Percentiles rank a stretch among this genome's conserved stretches.
These are phyloP conservation scores for Nothobranchius furzeri DNA, from an alignment of 2,113 vertebrate species.

Conservation along the genomic window DNA sequence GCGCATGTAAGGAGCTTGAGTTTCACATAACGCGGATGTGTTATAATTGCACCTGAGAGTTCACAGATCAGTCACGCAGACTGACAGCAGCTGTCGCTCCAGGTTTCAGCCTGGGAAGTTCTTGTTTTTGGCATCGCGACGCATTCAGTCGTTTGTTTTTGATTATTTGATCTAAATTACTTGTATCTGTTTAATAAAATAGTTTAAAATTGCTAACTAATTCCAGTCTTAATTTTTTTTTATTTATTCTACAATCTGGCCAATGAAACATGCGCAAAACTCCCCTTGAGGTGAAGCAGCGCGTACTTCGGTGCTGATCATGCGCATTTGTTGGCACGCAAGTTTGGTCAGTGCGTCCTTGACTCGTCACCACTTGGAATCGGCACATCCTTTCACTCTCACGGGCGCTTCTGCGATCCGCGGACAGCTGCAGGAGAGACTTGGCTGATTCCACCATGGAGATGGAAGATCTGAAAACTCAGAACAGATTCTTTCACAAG, in stretches of 20 bases:
- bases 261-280: neutral
- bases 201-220: no score
- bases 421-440: neutral
- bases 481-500: constrained; percentile 65
- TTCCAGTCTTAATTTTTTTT: no score
- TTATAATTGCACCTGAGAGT: constrained; percentile 68
- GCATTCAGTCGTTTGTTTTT: neutral
- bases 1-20: constrained; percentile 54
- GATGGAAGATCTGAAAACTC: constrained; percentile 68
- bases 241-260: neutral
- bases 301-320: constrained; percentile 33
- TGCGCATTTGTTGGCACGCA: constrained; percentile 57
- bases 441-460: constrained; percentile 54
- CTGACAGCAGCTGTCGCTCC: constrained; percentile 42
- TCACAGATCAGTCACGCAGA: constrained; percentile 72
- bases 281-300: neutral
- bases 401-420: constrained; percentile 18
- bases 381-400: constrained; percentile 24
- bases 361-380: constrained; percentile 37
- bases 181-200: no score
- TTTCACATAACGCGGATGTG: constrained; percentile 70
- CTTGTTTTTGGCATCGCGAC: neutral
- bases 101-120: neutral
- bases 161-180: no score
- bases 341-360: constrained; percentile 30